Conservation (phyloP, 2,888 invertebrate genomes). For the Mesopsocus fuscifrons region DNA sequence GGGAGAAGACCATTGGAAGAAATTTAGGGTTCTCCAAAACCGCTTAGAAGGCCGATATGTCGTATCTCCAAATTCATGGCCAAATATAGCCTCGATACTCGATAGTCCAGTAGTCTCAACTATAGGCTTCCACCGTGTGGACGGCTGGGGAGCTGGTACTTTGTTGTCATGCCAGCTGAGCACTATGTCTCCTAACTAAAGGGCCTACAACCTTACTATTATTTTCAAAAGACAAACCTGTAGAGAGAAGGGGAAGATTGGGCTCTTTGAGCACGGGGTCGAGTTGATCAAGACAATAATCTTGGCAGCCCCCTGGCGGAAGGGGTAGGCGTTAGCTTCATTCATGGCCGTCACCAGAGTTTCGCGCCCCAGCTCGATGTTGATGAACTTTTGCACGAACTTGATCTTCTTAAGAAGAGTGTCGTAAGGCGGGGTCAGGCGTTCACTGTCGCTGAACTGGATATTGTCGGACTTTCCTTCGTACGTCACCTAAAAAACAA, state of each 20-base stretch:
- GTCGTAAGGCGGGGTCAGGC: background rate
- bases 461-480: slow-evolving; percentile 1
- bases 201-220: too few species aligned
- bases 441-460: background rate
- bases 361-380: slow-evolving; percentile 27
- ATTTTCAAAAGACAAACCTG: slow-evolving; percentile 22
- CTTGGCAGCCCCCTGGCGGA: slow-evolving; percentile 56
- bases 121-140: too few species aligned
- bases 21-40: too few species aligned
- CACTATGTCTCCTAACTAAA: too few species aligned
- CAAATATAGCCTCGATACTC: too few species aligned
- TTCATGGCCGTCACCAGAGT: slow-evolving; percentile 34
- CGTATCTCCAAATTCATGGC: too few species aligned
- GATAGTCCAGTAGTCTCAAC: too few species aligned
- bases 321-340: slow-evolving; percentile 45
- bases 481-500: too few species aligned
- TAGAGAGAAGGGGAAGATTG: slow-evolving; percentile 26
- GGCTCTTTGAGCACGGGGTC: slow-evolving; percentile 34
- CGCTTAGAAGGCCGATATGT: too few species aligned
- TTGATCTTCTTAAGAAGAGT: slow-evolving; percentile 17
- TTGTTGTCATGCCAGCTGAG: too few species aligned
- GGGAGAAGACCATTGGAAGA: too few species aligned
- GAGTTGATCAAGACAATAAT: slow-evolving; percentile 46
- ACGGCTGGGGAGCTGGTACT: too few species aligned
- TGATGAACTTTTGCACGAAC: slow-evolving; percentile 24